Percentiles rank a stretch among this genome's conserved stretches.
These are phyloP conservation scores for Drosophila equinoxialis DNA, from an alignment of 1,140 invertebrate genomes.

Conservation along the genomic window DNA sequence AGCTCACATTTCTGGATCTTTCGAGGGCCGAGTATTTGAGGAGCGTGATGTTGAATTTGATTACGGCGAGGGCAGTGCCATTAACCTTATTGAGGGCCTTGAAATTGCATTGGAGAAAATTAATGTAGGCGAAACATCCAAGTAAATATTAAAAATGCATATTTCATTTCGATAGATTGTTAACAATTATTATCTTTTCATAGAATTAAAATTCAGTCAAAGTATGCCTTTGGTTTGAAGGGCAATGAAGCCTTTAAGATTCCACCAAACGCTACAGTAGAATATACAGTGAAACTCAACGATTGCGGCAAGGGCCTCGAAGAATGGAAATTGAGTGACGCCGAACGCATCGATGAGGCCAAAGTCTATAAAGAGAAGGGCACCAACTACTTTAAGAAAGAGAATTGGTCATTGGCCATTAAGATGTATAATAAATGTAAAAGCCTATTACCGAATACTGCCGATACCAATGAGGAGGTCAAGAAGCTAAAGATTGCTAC, in stretches of 20 bases:
- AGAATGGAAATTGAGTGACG: conserved; percentile 90
- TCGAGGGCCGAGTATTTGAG: conserved; percentile 88
- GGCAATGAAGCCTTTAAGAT: conserved; percentile 90
- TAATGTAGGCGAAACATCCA: conserved; percentile 91
- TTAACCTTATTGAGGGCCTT: conserved; percentile 90
- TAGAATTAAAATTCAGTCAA: conserved; percentile 87
- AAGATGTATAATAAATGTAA: conserved; percentile 94
- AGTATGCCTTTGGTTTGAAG: conserved; percentile 91
- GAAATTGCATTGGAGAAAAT: conserved; percentile 94
- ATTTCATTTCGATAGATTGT: not conserved
- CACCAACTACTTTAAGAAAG: conserved; percentile 94
- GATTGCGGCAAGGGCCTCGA: conserved; percentile 92
- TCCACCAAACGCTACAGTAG: conserved; percentile 90
- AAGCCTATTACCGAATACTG: conserved; percentile 81
- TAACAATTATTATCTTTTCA: not conserved
- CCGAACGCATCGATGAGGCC: conserved; percentile 92
- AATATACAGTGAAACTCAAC: conserved; percentile 92
- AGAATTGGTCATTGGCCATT: conserved; percentile 90
- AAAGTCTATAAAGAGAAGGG: conserved; percentile 95
- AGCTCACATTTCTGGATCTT: conserved; percentile 92
- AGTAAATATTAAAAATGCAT: conserved; percentile 31
- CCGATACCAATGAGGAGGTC: conserved; percentile 73
- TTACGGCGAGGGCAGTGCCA: conserved; percentile 93
- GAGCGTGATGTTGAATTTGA: conserved; percentile 92
- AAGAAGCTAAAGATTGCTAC: conserved; percentile 87